These are phyloP conservation scores for Drosophila lacicola DNA, from an alignment of 2,888 invertebrate genomes.

Conservation along the genomic window DNA sequence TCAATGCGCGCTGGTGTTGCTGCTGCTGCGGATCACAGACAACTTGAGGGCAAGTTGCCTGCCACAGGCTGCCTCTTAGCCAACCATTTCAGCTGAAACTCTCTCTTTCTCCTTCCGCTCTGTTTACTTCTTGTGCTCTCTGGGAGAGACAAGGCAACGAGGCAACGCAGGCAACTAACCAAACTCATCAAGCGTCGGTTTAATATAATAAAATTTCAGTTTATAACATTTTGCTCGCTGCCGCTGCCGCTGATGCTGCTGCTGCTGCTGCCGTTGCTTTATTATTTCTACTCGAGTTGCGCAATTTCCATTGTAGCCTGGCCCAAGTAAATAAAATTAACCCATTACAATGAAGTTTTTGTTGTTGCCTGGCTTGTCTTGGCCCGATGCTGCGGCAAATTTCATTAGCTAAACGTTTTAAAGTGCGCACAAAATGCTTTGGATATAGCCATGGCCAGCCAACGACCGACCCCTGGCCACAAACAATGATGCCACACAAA, in stretches of 20 bases:
- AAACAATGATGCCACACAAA: conserved; percentile 54
- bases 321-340: conserved; percentile 78
- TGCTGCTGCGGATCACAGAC: conserved; percentile 39
- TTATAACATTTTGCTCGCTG: conserved; percentile 73
- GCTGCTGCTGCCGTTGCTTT: conserved; percentile 49
- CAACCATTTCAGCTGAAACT: conserved; percentile 23
- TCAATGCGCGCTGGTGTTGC: conserved; percentile 52
- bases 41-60: conserved; percentile 47
- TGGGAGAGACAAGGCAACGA: conserved; percentile 55
- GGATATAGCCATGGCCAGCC: conserved; percentile 36
- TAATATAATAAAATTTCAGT: conserved; percentile 82
- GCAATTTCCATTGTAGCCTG: conserved; percentile 54
- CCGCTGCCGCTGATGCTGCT: conserved; percentile 11
- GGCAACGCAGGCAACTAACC: conserved; percentile 65
- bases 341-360: conserved; percentile 81
- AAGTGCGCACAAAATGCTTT: conserved; percentile 72
- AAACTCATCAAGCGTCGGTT: conserved; percentile 81
- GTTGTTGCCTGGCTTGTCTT: conserved; percentile 32
- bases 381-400: conserved; percentile 67
- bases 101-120: neutral
- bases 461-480: conserved; percentile 41
- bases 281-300: conserved; percentile 65
- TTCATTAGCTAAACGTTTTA: conserved; percentile 81
- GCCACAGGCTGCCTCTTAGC: conserved; percentile 25
- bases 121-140: conserved; percentile 7